A percentile compares a stretch with the other conserved stretches of the same genome.
These are phyloP conservation scores for Sebastes iracundus DNA, from an alignment of 2,797 vertebrate species.

Conservation along the genomic window DNA sequence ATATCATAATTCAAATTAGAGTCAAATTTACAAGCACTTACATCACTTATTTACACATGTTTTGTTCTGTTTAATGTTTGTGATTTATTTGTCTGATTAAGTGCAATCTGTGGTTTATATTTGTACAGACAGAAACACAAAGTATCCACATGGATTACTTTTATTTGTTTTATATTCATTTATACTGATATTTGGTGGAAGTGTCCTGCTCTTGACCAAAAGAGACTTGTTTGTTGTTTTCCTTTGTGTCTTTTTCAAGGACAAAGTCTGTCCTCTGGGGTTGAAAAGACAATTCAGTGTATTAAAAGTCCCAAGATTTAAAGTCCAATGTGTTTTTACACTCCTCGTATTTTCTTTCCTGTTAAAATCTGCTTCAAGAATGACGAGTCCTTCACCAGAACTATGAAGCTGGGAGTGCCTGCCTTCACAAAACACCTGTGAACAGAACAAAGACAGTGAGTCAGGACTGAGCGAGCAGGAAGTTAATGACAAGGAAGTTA, in stretches of 20 bases:
- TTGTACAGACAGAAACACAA: not conserved
- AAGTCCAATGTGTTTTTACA: conserved; percentile 50
- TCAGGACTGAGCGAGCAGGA: not conserved
- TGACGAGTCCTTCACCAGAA: conserved; percentile 83
- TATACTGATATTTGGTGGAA: not conserved
- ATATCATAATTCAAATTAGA: no score
- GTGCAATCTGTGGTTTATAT: not conserved
- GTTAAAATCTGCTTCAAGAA: conserved; percentile 87
- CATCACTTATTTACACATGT: no score
- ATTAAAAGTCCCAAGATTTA: not conserved
- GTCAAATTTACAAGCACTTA: no score
- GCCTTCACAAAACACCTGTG: conserved; percentile 89
- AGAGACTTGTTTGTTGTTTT: not conserved
- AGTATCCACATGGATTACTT: not conserved
- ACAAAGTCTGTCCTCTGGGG: not conserved
- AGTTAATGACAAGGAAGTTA: not conserved
- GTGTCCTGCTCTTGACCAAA: not conserved
- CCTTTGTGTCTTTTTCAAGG: not conserved
- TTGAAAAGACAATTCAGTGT: not conserved
- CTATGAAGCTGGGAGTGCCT: conserved; percentile 88
- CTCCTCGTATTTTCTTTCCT: conserved; percentile 80
- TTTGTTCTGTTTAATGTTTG: no score
- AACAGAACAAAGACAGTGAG: conserved; percentile 2
- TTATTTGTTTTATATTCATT: not conserved
- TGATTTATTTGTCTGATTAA: no score